Evolutionary conservation across 2,113 vertebrate species (phyloP).

Genomic region (Gavia stellata): DNA sequence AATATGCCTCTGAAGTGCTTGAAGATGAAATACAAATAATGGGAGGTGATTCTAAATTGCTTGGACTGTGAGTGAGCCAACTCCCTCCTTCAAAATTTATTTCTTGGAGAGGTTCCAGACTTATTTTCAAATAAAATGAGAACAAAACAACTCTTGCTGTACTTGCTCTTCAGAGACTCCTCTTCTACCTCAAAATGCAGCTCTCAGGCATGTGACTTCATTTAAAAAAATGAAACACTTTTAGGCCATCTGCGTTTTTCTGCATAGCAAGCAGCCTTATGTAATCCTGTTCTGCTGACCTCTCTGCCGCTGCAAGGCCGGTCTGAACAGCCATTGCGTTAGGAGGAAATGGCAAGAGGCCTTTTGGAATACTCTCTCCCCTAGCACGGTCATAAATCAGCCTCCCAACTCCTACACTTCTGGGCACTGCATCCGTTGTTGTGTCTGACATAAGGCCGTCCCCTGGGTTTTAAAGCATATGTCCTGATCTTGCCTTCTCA

Average conservation of each 20-base stretch:
- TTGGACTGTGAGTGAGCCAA: not conserved
- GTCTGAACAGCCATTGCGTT: not conserved
- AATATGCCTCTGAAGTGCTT: not conserved
- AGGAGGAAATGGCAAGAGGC: conserved; percentile 33
- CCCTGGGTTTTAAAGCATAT: not conserved
- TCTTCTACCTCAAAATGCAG: conserved; percentile 15
- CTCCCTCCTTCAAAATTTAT: not conserved
- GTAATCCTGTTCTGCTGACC: conserved; percentile 57
- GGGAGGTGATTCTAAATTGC: conserved; percentile 2
- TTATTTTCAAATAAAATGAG: conserved; percentile 11
- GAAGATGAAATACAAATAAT: conserved; percentile 4
- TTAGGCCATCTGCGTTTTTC: conserved; percentile 42
- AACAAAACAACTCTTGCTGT: not conserved
- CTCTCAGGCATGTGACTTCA: not conserved
- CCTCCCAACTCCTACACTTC: conserved; percentile 35
- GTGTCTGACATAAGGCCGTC: conserved; percentile 19
- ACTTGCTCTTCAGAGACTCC: not conserved
- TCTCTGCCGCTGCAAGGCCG: conserved; percentile 3
- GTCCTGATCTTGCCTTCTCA: conserved; percentile 24
- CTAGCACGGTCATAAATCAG: conserved; percentile 3
- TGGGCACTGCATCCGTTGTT: conserved; percentile 26
- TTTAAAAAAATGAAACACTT: conserved; percentile 45
- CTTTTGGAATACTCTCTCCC: not conserved
- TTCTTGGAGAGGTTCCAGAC: conserved; percentile 6
- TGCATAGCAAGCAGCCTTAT: conserved; percentile 47